phyloP scores from a whole-genome alignment of 53 echinoderm and acorn worm genomes.

The Glandiceps talaboti region DNA sequence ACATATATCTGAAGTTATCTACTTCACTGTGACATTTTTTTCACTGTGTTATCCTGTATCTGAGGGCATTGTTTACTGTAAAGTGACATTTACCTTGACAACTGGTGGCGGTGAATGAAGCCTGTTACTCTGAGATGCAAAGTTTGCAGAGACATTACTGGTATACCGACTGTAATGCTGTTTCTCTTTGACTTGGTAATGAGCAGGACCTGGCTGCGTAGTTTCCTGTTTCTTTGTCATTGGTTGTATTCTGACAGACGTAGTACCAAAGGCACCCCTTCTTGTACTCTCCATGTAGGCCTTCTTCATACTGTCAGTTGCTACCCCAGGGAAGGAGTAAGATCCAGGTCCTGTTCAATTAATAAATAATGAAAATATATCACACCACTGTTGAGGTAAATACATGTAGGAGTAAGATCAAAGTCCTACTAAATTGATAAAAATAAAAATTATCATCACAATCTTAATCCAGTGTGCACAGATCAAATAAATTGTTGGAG shows the following conservation, averaged over 20 bases:
- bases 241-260: slow-evolving; percentile 87
- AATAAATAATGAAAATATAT: no score
- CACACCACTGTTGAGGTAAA: no score
- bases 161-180: slow-evolving; percentile 79
- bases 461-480: no score
- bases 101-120: slow-evolving; percentile 77
- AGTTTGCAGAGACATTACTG: slow-evolving; percentile 69
- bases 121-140: slow-evolving; percentile 77
- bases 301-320: slow-evolving; percentile 65
- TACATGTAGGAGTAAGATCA: no score
- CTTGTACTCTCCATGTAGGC: slow-evolving; percentile 87
- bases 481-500: no score
- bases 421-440: no score
- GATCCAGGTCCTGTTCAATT: slow-evolving; percentile 80
- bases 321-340: slow-evolving; percentile 74
- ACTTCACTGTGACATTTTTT: no score
- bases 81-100: slow-evolving; percentile 9
- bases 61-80: no score
- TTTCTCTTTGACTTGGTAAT: slow-evolving; percentile 72
- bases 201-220: slow-evolving; percentile 81
- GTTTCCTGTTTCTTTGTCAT: slow-evolving; percentile 71
- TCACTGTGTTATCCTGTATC: no score
- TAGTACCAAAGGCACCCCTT: slow-evolving; percentile 86
- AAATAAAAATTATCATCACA: no score
- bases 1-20: no score